Evolutionary conservation across 2,888 invertebrate genomes (phyloP).

Genomic region (Frankliniella fusca): DNA sequence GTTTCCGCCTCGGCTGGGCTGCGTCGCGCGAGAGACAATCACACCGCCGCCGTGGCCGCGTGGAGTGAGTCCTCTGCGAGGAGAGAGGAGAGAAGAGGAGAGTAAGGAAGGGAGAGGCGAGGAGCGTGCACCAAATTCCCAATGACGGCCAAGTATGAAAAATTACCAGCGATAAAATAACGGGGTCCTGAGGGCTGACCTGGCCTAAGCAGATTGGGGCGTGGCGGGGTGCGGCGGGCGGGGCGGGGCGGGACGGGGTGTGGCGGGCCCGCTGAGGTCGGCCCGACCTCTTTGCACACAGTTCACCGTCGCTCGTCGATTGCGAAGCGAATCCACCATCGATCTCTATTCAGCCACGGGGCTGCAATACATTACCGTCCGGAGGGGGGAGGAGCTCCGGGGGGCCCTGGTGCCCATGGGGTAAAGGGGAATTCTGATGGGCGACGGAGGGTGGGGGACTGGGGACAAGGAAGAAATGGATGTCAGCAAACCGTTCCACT

Average conservation of each 20-base stretch:
- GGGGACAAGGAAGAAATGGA: no score
- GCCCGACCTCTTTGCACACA: background rate
- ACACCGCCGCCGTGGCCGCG: no score
- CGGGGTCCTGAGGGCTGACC: slow-evolving; percentile 7
- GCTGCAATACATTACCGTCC: slow-evolving; percentile 8
- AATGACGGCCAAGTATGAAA: slow-evolving; percentile 26
- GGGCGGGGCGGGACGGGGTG: background rate
- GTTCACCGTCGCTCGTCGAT: slow-evolving; percentile 15
- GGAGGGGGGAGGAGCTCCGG: background rate
- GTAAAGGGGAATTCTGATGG: no score
- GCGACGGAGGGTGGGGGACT: background rate
- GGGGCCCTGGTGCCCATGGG: background rate
- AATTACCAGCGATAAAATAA: slow-evolving; percentile 8
- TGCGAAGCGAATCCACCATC: slow-evolving; percentile 14
- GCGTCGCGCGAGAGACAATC: no score
- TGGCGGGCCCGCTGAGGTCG: background rate
- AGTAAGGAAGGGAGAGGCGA: background rate
- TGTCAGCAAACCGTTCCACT: no score
- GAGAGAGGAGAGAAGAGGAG: background rate
- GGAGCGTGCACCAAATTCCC: slow-evolving; percentile 21
- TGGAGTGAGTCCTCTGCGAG: background rate
- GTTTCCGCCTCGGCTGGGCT: background rate
- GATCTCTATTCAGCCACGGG: slow-evolving; percentile 21
- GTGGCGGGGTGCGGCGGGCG: background rate
- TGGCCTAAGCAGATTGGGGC: background rate